Evolutionary conservation across 92 coral and sea anemone species (phyloP).

Genomic region (Palythoa grandis): DNA sequence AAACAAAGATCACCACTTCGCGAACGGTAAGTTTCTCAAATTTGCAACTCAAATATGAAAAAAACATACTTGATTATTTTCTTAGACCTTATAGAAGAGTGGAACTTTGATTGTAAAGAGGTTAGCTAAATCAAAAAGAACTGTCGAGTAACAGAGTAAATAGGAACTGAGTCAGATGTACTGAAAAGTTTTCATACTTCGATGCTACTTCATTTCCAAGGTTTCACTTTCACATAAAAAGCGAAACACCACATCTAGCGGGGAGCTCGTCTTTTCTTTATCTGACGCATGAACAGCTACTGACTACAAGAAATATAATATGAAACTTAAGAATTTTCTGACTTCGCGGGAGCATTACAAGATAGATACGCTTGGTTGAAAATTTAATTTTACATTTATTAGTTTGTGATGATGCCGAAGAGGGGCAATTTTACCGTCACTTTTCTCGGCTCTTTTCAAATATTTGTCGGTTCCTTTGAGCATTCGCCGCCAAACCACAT

Average conservation of each 20-base stretch:
- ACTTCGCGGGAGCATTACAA: neutral
- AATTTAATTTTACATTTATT: slow-evolving; percentile 17
- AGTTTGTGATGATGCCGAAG: slow-evolving; percentile 38
- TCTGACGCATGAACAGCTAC: neutral
- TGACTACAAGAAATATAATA: slow-evolving; percentile 9
- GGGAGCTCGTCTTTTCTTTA: neutral
- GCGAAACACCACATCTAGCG: neutral
- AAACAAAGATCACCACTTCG: too few species aligned
- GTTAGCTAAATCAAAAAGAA: neutral
- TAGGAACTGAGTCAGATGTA: neutral
- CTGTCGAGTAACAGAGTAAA: neutral
- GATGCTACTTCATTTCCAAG: neutral
- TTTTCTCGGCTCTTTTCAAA: slow-evolving; percentile 34
- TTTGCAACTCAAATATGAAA: too few species aligned
- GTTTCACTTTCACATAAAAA: neutral
- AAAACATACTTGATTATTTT: too few species aligned
- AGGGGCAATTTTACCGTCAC: slow-evolving; percentile 27
- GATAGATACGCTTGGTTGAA: slow-evolving; percentile 23
- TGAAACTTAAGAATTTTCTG: neutral
- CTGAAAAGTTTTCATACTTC: neutral
- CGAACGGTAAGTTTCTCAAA: too few species aligned
- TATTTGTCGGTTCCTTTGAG: slow-evolving; percentile 41
- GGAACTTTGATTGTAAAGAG: neutral
- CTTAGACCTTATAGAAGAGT: too few species aligned
- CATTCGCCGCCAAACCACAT: slow-evolving; percentile 37